Evolutionary conservation across 2,797 vertebrate genomes (phyloP).

Genomic region (Lophotriccus pileatus): DNA sequence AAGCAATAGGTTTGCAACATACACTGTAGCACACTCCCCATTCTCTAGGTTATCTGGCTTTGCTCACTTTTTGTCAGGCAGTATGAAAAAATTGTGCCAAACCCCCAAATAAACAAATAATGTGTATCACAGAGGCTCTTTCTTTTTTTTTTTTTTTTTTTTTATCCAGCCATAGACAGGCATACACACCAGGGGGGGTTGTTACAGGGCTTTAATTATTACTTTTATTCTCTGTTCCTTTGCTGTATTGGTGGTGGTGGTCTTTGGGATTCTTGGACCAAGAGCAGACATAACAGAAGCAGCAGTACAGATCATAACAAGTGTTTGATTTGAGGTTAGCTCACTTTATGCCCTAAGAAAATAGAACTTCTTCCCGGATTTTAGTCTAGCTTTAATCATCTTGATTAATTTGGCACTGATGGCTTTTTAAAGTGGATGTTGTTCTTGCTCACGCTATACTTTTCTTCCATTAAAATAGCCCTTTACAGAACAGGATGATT

Average conservation of each 20-base stretch:
- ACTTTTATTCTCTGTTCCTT: neutral
- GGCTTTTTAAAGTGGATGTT: neutral
- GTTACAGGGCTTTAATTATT: neutral
- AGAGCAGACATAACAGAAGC: neutral
- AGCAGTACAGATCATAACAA: neutral
- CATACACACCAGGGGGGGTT: neutral
- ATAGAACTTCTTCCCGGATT: neutral
- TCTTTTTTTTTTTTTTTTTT: neutral
- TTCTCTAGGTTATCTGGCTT: neutral
- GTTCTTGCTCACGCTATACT: neutral
- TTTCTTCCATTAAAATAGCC: neutral
- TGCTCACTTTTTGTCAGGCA: neutral
- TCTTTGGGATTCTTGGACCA: neutral
- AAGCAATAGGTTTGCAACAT: neutral
- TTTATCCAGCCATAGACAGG: neutral
- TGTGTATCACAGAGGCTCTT: neutral
- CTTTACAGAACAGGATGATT: neutral
- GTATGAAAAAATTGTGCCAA: neutral
- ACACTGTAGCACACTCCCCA: neutral
- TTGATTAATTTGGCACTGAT: neutral
- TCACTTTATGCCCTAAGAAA: neutral
- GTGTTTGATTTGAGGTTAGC: neutral
- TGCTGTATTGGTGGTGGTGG: neutral
- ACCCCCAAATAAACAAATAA: neutral
- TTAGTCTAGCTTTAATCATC: neutral